These are phyloP conservation scores for Procapra przewalskii DNA, from an alignment of 2,113 vertebrate species.

Conservation along the genomic window DNA sequence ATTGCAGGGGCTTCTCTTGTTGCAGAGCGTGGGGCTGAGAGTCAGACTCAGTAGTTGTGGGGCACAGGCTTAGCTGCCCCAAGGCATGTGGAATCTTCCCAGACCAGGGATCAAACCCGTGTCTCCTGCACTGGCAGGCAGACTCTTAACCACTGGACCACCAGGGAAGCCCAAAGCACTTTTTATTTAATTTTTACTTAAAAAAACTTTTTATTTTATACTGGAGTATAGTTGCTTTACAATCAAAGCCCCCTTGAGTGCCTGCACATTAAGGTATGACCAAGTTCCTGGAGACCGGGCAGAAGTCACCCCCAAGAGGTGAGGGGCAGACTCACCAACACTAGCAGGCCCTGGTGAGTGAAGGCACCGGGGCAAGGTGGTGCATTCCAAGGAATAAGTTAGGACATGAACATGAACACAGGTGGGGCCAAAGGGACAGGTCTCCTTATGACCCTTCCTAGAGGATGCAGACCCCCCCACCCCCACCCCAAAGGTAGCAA, in stretches of 20 bases:
- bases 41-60: not conserved
- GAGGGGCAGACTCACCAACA: not conserved
- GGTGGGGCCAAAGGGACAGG: not conserved
- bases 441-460: not conserved
- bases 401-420: not conserved
- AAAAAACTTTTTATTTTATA: not conserved
- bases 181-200: not conserved
- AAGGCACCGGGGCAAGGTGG: not conserved
- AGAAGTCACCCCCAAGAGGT: rapidly evolving
- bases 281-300: not conserved
- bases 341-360: not conserved
- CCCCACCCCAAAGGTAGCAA: not conserved
- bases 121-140: not conserved
- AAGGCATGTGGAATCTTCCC: not conserved
- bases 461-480: not conserved
- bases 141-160: not conserved
- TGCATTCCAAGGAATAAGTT: not conserved
- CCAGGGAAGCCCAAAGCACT: not conserved
- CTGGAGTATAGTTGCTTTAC: not conserved
- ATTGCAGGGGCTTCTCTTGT: not conserved
- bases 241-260: not conserved
- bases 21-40: not conserved
- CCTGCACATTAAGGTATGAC: not conserved
- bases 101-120: not conserved
- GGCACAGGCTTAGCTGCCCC: not conserved